phyloP scores from a whole-genome alignment of 1,140 invertebrate genomes.

The Neodiprion virginianus region DNA sequence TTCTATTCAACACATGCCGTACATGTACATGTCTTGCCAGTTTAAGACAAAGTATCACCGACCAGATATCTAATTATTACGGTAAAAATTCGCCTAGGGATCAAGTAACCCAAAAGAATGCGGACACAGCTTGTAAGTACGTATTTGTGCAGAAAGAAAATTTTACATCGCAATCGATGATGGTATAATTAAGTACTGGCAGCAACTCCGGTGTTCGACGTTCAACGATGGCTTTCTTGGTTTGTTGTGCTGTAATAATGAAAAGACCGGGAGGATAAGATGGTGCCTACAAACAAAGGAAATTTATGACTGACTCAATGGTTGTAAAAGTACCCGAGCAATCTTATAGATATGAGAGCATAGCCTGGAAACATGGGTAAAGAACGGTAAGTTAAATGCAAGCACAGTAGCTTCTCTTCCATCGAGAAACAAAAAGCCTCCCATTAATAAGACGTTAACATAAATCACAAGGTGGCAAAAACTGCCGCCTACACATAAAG shows the following conservation, averaged over 20 bases:
- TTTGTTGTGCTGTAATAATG: not conserved
- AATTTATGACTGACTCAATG: not conserved
- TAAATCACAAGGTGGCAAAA: constrained; percentile 39
- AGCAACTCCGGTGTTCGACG: not conserved
- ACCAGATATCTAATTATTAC: not conserved
- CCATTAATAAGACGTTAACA: constrained; percentile 43
- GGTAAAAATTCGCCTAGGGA: not conserved
- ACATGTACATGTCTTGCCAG: too few species aligned
- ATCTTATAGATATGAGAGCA: not conserved
- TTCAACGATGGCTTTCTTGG: not conserved
- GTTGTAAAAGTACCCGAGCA: not conserved
- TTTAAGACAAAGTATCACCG: too few species aligned
- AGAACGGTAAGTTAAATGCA: not conserved
- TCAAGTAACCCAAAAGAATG: not conserved
- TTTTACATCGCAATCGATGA: not conserved
- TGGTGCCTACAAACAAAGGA: not conserved
- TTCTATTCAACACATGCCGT: too few species aligned
- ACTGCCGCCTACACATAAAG: constrained; percentile 27
- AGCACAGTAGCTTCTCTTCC: not conserved
- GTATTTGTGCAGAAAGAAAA: not conserved
- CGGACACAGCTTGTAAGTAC: too few species aligned
- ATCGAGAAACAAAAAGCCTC: constrained; percentile 32
- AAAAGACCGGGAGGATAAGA: not conserved
- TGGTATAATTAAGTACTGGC: not conserved
- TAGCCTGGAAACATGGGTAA: not conserved